Evolutionary conservation across 2,797 vertebrate species (phyloP).

Genomic region (Siniperca undulata): DNA sequence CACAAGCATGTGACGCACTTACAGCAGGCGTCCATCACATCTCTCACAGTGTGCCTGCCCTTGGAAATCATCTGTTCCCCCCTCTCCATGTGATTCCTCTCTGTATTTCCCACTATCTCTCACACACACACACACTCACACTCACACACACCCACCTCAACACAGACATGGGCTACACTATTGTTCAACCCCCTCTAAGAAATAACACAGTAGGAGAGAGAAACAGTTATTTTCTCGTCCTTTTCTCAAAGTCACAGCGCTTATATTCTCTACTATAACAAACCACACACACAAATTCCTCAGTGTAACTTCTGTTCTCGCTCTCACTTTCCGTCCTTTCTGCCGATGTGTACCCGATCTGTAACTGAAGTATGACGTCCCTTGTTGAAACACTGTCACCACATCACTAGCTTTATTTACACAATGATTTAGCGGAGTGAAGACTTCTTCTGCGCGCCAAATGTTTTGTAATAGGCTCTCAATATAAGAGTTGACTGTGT

Average conservation of each 20-base stretch:
- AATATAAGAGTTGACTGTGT: conserved; percentile 10
- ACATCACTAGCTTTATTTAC: conserved; percentile 29
- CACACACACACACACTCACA: conserved; percentile 8
- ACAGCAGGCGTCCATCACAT: conserved; percentile 73
- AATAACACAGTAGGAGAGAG: conserved; percentile 46
- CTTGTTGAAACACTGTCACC: conserved; percentile 37
- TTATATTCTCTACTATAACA: conserved; percentile 45
- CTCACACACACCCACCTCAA: not conserved
- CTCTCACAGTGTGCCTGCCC: conserved; percentile 64
- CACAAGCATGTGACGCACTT: conserved; percentile 47
- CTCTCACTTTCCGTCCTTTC: conserved; percentile 1
- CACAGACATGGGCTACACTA: not conserved
- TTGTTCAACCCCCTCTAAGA: conserved; percentile 35
- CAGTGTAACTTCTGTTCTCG: conserved; percentile 5
- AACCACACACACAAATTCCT: conserved; percentile 11
- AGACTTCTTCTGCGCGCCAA: not conserved
- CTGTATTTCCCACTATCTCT: conserved; percentile 39
- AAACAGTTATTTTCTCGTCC: conserved; percentile 36
- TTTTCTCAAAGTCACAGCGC: conserved; percentile 63
- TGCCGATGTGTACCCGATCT: conserved; percentile 21
- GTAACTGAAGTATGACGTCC: conserved; percentile 19
- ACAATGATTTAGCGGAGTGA: conserved; percentile 22
- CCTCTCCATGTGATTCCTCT: conserved; percentile 45
- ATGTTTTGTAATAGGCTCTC: conserved; percentile 35
- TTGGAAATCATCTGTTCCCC: conserved; percentile 59